These are phyloP conservation scores for Agapetus fuscipes DNA, from an alignment of 2,888 invertebrate species.

Conservation along the genomic window DNA sequence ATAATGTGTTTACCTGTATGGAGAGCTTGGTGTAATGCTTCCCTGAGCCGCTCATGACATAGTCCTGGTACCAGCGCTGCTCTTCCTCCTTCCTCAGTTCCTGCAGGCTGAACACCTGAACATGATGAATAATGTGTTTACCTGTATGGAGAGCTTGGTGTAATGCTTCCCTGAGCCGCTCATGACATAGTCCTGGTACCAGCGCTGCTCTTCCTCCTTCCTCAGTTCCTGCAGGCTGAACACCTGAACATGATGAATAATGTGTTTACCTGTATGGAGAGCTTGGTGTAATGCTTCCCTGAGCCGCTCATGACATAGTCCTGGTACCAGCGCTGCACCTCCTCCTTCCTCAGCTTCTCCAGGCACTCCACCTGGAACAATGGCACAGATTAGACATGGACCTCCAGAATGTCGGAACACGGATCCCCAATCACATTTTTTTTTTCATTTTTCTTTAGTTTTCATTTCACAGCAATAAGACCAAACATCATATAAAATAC, in stretches of 20 bases:
- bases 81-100: slow-evolving; percentile 39
- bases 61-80: slow-evolving; percentile 41
- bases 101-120: slow-evolving; percentile 44
- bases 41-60: slow-evolving; percentile 39
- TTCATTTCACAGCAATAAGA: too few relatives aligned
- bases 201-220: slow-evolving; percentile 38
- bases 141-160: slow-evolving; percentile 47
- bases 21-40: slow-evolving; percentile 41
- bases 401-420: too few relatives aligned
- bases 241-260: slow-evolving; percentile 34
- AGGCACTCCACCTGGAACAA: slow-evolving; percentile 42
- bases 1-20: too few relatives aligned
- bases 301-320: slow-evolving; percentile 41
- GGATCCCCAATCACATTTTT: too few relatives aligned
- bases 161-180: slow-evolving; percentile 37
- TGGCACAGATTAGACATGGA: too few relatives aligned
- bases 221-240: slow-evolving; percentile 43
- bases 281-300: slow-evolving; percentile 36
- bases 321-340: slow-evolving; percentile 43
- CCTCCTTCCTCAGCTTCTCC: slow-evolving; percentile 37
- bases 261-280: slow-evolving; percentile 43
- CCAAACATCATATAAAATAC: too few relatives aligned
- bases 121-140: slow-evolving; percentile 22
- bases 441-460: too few relatives aligned
- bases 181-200: slow-evolving; percentile 43